Base-by-base conservation (phyloP, 2,797 vertebrate genomes). In the Erethizon dorsatum region DNA sequence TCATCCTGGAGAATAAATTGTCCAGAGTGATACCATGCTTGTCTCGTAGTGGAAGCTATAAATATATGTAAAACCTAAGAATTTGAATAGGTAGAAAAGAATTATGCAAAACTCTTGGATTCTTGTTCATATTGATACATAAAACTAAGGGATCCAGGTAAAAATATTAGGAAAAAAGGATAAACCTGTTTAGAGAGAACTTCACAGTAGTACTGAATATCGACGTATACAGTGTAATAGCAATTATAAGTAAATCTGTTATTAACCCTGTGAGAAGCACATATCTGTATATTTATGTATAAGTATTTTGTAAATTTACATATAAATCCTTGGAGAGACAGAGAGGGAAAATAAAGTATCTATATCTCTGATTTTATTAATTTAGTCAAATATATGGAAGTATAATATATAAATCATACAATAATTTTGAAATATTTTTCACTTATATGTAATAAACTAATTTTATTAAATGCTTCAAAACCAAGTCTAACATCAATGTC, bases 291-390 rank as follows among this genome's bases (percentile, higher is more conserved):
- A 88, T 47, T 88, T 10, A 77, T 33, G 54, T 71, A 13, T 26
- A 94, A 84, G 56, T 50, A 91, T 84, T 93, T 73, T 69, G 77
- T 79, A 45, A 84, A 71, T 88, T 91, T 61, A 90, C 95, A 92
- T 78, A 94, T 85, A 95, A 94, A 80, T 87, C 6, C 9, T 85
- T 78, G 50, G 67, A 73, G n/a, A 87, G n/a, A 73, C 52, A 63
- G 31, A 59, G 31, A 92, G 2, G 26, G 41, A 77, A 95, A 92
- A 24, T 80, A 83, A 97, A 90, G 54, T 80, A 80, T 50, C 14
- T 79, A 33, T 26, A 92, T 75, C 24, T 80, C 17, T 94, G 28
- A 88, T 82, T 94, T 96, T 73, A 83, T 71, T 90, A 37, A 84
- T 89, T 82, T 3, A 57, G 31, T n/a, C 71, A 83, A 6, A 69